A percentile compares a stretch with the other conserved stretches of the same genome.
Conservation (phyloP, 1,140 invertebrate species). For the Lucilia cuprina region DNA sequence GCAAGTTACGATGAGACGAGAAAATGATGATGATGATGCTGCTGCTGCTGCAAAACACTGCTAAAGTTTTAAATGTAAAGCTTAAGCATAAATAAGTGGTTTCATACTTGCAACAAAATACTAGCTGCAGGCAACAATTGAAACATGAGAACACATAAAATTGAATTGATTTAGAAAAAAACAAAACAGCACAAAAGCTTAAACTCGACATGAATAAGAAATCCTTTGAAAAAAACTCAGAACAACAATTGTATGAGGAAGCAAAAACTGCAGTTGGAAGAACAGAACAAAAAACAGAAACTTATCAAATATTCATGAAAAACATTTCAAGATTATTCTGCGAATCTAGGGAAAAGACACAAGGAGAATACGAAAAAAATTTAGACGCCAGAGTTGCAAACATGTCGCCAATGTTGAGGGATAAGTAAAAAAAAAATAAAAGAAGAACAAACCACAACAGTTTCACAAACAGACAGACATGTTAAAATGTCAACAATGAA, state of each 20-base stretch:
- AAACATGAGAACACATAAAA: conserved; percentile 19
- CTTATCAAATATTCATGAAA: conserved; percentile 32
- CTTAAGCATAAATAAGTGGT: conserved; percentile 16
- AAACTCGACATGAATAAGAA: conserved; percentile 23
- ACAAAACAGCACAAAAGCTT: background rate
- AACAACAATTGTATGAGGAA: background rate
- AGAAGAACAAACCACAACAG: background rate
- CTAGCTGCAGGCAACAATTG: conserved; percentile 22
- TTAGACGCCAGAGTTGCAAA: conserved; percentile 19
- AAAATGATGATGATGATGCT: background rate
- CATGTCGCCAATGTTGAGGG: conserved; percentile 1
- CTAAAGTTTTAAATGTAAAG: conserved; percentile 11
- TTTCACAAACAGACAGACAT: background rate
- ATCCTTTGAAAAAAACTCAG: background rate
- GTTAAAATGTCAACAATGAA: conserved; percentile 28
- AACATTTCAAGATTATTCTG: conserved; percentile 19
- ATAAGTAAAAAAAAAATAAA: background rate
- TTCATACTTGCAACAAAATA: conserved; percentile 15
- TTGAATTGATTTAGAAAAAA: conserved; percentile 13
- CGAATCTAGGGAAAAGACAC: background rate
- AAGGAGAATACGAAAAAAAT: background rate
- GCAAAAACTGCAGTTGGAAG: background rate
- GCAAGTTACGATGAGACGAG: background rate
- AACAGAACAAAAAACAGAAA: background rate
- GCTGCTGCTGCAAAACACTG: background rate